A percentile compares a stretch with the other conserved stretches of the same genome.
Conservation (phyloP, 2,888 invertebrate species). For the Tetranychus truncatus region DNA sequence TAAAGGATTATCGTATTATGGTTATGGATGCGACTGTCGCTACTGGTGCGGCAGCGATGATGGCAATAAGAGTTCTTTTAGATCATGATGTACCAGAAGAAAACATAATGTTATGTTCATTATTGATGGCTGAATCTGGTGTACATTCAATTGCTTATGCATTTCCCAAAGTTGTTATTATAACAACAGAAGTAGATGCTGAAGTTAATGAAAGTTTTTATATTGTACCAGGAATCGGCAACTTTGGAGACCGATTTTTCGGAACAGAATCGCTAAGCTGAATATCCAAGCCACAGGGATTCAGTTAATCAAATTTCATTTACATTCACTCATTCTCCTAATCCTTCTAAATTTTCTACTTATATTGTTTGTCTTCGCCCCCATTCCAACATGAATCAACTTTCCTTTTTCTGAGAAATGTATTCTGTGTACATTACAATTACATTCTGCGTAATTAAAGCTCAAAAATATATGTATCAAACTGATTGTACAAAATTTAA, state of each 20-base stretch:
- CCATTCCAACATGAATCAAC: too few species aligned
- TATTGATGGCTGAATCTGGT: constrained; percentile 90
- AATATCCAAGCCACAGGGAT: too few species aligned
- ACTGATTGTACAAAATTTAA: too few species aligned
- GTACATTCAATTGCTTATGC: constrained; percentile 96
- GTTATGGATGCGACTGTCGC: constrained; percentile 96
- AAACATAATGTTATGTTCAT: constrained; percentile 72
- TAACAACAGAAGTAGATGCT: constrained; percentile 88
- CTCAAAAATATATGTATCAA: too few species aligned
- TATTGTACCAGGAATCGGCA: constrained; percentile 93
- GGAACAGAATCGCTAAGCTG: constrained; percentile 51
- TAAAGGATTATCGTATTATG: constrained; percentile 81
- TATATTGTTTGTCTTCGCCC: too few species aligned
- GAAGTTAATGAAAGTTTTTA: constrained; percentile 93
- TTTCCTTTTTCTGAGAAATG: too few species aligned
- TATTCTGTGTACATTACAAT: too few species aligned
- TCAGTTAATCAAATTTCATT: too few species aligned
- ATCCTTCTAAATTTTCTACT: too few species aligned
- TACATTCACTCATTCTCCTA: too few species aligned
- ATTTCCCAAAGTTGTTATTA: constrained; percentile 81
- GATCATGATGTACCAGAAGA: constrained; percentile 94
- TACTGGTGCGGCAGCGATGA: constrained; percentile 96
- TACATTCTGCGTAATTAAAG: too few species aligned
- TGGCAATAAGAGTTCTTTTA: constrained; percentile 89
- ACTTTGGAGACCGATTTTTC: constrained; percentile 93